Percentiles rank a stretch among this genome's conserved stretches.
Conservation (phyloP, 2,888 invertebrate species). For the Sisyra nigra region DNA sequence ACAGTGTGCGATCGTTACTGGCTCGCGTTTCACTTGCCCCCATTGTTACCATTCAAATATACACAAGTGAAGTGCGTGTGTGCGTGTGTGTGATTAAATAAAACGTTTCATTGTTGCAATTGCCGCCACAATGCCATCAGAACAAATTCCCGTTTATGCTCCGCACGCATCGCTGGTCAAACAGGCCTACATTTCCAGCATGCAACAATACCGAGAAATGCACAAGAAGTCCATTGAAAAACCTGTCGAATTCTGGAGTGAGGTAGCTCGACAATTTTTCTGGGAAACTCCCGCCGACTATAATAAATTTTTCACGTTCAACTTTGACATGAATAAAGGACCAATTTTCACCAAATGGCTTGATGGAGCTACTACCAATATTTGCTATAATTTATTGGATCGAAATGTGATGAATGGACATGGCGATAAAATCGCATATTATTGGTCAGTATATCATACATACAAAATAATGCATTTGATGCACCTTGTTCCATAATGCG, state of each 20-base stretch:
- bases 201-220: constrained; percentile 67
- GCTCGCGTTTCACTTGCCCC: too few relatives aligned
- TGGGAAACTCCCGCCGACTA: constrained; percentile 70
- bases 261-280: constrained; percentile 82
- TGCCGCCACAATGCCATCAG: constrained; percentile 34
- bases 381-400: constrained; percentile 91
- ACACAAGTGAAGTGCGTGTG: neutral
- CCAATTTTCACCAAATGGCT: constrained; percentile 88
- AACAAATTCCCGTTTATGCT: constrained; percentile 35
- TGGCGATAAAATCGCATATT: constrained; percentile 84
- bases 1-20: too few relatives aligned
- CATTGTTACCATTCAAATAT: neutral
- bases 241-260: constrained; percentile 85
- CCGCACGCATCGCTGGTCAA: constrained; percentile 38
- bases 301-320: constrained; percentile 71
- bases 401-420: constrained; percentile 75
- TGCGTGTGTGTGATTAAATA: neutral
- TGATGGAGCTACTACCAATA: constrained; percentile 87
- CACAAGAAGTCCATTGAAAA: constrained; percentile 74
- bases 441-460: constrained; percentile 79
- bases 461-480: too few relatives aligned
- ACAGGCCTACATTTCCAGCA: constrained; percentile 46
- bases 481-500: too few relatives aligned
- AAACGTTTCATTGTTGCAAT: constrained; percentile 1
- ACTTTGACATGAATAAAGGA: constrained; percentile 81